Evolutionary conservation across 53 echinoderm and acorn worm species (phyloP), one percentile per base, ranked within the genome.

Genomic region (Holothuria scabra): DNA sequence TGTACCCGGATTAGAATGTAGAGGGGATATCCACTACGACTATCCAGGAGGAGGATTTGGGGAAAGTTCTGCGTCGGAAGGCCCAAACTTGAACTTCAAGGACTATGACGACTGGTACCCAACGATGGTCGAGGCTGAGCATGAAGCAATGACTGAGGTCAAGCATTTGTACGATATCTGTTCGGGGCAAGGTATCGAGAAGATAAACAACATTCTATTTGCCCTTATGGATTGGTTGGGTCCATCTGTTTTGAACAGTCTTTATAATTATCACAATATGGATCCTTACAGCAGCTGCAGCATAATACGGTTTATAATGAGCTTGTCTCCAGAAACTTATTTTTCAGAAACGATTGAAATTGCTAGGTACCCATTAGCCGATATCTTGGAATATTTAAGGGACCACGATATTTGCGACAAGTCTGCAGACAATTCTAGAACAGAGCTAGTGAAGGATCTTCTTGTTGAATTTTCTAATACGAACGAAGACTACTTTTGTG

Each of bases 201-300:
- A 78, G 52, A 14, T 78, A 32, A 78, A 78, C 31, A 78, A 78
- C 29, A 59, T 78, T 28, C 6, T 78, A 1, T 78, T 78, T 58
- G 57, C 56, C 26, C 5, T 57, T 26, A 28, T 78, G 56, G 78
- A 78, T 32, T 56, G 56, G 56, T 28, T 78, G 12, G 78, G 78
- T 78, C 78, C 78, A 56, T 78, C 78, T 24, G 57, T 59, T 6
- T 57, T 57, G 13, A 20, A 46, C 78, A 58, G 29, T 28, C 2
- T 41, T 41, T 41, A 4, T 10, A n/a, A n/a, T n/a, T 11, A 52
- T 16, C 21, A 30, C 56, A 3, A 52, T 0, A 22, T 13, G 30
- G 52, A 57, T 52, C 26, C 64, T 12, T 64, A 64, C 30, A 64
- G 78, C 31, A 29, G 31, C 1, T 78, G 78, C 58, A 29, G 58